Evolutionary conservation across 2,797 vertebrate species (phyloP).

Genomic region (Acridotheres tristis): DNA sequence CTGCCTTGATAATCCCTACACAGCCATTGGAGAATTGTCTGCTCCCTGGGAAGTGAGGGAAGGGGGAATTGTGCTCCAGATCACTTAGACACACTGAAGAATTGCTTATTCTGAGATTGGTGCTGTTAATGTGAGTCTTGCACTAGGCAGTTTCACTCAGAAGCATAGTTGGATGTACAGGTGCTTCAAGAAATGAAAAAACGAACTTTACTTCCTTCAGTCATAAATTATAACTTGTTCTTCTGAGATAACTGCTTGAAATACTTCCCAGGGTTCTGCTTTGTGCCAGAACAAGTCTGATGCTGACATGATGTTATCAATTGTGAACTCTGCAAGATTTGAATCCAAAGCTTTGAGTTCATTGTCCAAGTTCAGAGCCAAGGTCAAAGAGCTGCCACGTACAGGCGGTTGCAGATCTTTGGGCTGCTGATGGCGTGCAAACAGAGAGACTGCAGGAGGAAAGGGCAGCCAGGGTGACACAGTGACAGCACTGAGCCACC

Average conservation of each 20-base stretch:
- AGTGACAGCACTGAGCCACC: background rate
- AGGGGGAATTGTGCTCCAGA: background rate
- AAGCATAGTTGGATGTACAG: background rate
- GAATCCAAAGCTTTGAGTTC: background rate
- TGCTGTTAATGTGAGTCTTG: background rate
- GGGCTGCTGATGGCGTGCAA: background rate
- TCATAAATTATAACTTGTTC: background rate
- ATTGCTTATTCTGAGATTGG: background rate
- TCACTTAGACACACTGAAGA: background rate
- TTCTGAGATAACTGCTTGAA: background rate
- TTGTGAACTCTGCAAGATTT: background rate
- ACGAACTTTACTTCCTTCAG: background rate
- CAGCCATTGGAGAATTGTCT: background rate
- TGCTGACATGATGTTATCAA: fast-evolving
- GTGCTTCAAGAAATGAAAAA: background rate
- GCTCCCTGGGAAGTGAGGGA: background rate
- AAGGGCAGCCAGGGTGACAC: background rate
- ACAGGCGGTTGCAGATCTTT: background rate
- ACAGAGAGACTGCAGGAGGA: background rate
- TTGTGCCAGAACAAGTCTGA: background rate
- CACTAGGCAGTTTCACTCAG: background rate
- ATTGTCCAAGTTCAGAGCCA: background rate
- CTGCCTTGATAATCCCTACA: background rate
- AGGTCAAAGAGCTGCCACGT: conserved; percentile 42
- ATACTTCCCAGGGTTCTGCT: background rate